Base-by-base conservation (phyloP, 2,113 vertebrate species). In the Caloenas nicobarica region DNA sequence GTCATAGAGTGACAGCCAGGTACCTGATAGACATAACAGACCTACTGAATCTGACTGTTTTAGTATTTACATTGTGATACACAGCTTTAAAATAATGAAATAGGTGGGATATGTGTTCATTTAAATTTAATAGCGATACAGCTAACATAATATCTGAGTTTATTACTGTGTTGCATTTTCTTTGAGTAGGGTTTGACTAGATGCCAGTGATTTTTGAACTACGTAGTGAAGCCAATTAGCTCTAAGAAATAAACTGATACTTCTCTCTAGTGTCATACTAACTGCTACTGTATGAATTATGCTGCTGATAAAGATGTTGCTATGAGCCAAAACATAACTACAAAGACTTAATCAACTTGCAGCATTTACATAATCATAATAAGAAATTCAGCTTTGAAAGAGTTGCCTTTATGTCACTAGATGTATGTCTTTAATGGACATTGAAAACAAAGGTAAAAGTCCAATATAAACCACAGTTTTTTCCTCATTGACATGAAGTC, bases 231-330 rank as follows among this genome's bases (percentile, higher is more conserved):
- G 93, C 82, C 91, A 97, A 97, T 97, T 88, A 97, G 72, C 88
- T 95, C 86, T 91, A 96, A 97, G 93, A 96, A 97, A 98, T 97
- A 95, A 95, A 91, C 69, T 51, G 82, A 95, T 96, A 88, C 64
- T 89, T 97, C 81, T 93, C 92, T 97, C 83, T 90, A 92, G 88
- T 93, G 88, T 92, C 89, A 94, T 38, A 60, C 82, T 95, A 96
- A 92, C 83, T 92, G 93, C 92, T 95, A 87, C 83, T 74, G 79
- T 85, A 95, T 88, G 85, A 97, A 95, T 92, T 97, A 96, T 88
- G 81, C 88, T 94, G 74, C 94, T 95, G 84, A 95, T 95, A 96
- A 96, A 95, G 81, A 96, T 36, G 69, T 94, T 94, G 94, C 84
- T 91, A 95, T 90, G 79, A 97, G 87, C 82, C 91, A 97, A 93